Evolutionary conservation across 2,797 vertebrate species (phyloP).

Genomic region (Rallus crepitans): DNA sequence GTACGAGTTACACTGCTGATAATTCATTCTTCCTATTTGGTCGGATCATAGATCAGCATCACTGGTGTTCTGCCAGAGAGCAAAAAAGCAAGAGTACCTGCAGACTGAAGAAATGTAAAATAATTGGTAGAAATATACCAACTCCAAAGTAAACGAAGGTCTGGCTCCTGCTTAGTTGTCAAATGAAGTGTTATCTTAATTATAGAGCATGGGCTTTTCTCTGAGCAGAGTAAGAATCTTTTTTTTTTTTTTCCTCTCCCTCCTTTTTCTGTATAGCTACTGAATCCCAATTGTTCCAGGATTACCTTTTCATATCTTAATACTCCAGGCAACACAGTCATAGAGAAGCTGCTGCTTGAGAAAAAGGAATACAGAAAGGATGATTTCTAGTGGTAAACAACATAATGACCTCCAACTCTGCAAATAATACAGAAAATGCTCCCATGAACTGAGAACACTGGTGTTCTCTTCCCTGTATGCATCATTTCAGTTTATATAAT

Average conservation of each 20-base stretch:
- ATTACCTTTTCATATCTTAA: constrained; percentile 56
- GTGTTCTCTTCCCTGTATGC: not conserved
- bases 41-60: constrained; percentile 5
- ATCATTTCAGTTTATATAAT: not conserved
- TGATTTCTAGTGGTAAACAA: constrained; percentile 19
- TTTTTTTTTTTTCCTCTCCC: not conserved
- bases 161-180: constrained; percentile 32
- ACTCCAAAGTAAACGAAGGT: constrained; percentile 20
- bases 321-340: constrained; percentile 2
- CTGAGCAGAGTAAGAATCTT: not conserved
- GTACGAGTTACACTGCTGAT: not conserved
- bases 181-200: constrained; percentile 59
- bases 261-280: not conserved
- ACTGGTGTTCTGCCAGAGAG: not conserved
- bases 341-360: not conserved
- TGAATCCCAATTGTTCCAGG: constrained; percentile 20
- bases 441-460: not conserved
- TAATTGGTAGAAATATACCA: not conserved
- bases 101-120: not conserved
- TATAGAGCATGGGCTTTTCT: constrained; percentile 11
- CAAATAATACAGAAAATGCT: not conserved
- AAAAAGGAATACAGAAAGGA: not conserved
- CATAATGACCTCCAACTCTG: not conserved
- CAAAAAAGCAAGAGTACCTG: not conserved
- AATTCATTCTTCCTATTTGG: constrained; percentile 9